phyloP scores from a whole-genome alignment of 2,797 vertebrate species.

The Poeciliopsis infans region DNA sequence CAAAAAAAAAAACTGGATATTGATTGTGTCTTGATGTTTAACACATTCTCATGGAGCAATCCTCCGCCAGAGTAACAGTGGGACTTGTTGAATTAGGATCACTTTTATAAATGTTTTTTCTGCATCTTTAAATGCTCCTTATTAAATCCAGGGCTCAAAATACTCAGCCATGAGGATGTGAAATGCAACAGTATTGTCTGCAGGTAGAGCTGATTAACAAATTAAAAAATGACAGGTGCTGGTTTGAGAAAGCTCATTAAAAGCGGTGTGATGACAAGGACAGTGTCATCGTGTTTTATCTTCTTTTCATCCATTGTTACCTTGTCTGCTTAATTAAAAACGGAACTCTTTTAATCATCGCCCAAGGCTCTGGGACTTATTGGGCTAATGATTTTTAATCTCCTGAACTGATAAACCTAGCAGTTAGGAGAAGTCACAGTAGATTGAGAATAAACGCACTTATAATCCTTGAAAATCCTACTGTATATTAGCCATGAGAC shows the following conservation, averaged over 20 bases:
- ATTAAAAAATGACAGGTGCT: constrained; percentile 13
- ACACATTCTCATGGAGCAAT: constrained; percentile 8
- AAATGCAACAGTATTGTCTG: constrained; percentile 14
- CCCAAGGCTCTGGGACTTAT: constrained; percentile 54
- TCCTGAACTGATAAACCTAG: constrained; percentile 50
- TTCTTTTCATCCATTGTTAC: constrained; percentile 42
- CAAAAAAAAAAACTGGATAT: neutral
- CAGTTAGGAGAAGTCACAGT: constrained; percentile 41
- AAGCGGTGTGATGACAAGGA: constrained; percentile 26
- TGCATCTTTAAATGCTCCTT: neutral
- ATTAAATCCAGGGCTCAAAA: constrained; percentile 20
- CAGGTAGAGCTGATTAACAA: constrained; percentile 18
- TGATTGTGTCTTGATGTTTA: neutral
- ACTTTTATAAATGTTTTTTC: neutral
- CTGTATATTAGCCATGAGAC: constrained; percentile 23
- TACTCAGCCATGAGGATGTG: neutral
- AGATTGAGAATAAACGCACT: constrained; percentile 41
- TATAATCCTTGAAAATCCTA: constrained; percentile 45
- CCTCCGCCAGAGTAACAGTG: constrained; percentile 8
- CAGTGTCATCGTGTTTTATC: constrained; percentile 34
- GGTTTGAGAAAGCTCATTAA: constrained; percentile 23
- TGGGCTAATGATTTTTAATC: constrained; percentile 46
- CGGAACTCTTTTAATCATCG: constrained; percentile 56
- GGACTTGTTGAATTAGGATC: constrained; percentile 5
- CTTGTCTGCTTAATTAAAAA: constrained; percentile 60